Conservation (phyloP, 2,888 invertebrate genomes). For the Sialis fuliginosa region DNA sequence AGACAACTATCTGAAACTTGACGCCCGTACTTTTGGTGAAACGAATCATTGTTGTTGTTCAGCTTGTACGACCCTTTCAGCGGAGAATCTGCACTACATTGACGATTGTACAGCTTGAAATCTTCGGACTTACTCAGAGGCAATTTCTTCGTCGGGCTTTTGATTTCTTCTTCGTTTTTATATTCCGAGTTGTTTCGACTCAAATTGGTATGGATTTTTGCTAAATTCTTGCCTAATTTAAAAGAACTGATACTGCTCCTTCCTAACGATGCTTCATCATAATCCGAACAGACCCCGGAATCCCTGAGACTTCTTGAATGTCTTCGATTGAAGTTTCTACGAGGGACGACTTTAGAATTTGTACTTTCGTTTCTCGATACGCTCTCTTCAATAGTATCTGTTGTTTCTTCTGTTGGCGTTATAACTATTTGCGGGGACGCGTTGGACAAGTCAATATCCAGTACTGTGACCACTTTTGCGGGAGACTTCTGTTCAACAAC, state of each 20-base stretch:
- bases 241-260: conserved; percentile 3
- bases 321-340: conserved; percentile 3
- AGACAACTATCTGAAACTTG: conserved; percentile 5
- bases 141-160: not conserved
- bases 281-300: conserved; percentile 6
- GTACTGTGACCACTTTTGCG: too few relatives aligned
- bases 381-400: not conserved
- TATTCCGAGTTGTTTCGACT: conserved; percentile 5
- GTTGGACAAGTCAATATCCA: too few relatives aligned
- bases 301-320: conserved; percentile 5
- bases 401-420: not conserved
- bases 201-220: conserved; percentile 3
- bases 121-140: conserved; percentile 5
- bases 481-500: too few relatives aligned
- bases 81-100: not conserved
- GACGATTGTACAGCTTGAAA: not conserved
- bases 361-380: not conserved
- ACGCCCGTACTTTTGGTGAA: not conserved
- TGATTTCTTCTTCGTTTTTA: conserved; percentile 1
- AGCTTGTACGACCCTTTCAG: not conserved
- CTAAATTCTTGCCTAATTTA: conserved; percentile 3
- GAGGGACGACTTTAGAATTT: not conserved
- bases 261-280: conserved; percentile 4
- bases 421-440: too few relatives aligned
- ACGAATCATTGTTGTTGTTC: not conserved